These are phyloP conservation scores for Acronicta leporina DNA, from an alignment of 2,888 invertebrate genomes.

Conservation along the genomic window DNA sequence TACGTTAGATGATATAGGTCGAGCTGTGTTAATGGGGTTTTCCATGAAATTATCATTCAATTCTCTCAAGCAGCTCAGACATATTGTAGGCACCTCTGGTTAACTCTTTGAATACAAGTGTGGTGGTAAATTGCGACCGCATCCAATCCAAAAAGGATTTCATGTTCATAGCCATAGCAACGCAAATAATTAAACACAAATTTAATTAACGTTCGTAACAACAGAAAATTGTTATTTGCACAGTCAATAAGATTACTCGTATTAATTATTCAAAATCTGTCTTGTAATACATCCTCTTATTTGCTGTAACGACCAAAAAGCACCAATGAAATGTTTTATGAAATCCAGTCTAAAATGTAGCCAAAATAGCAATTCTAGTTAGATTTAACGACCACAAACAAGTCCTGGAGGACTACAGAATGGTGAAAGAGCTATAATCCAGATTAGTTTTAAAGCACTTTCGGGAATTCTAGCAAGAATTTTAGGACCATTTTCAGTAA, in stretches of 20 bases:
- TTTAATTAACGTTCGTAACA: not conserved
- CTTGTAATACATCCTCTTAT: not conserved
- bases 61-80: no score
- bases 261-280: constrained; percentile 1
- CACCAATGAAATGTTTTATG: not conserved
- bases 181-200: not conserved
- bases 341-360: constrained; percentile 6
- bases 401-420: constrained; percentile 30
- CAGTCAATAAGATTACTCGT: not conserved
- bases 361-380: constrained; percentile 7
- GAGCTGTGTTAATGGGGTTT: no score
- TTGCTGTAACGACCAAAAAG: not conserved
- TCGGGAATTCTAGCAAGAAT: constrained; percentile 25
- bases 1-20: no score
- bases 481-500: constrained; percentile 28
- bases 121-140: no score
- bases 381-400: constrained; percentile 36
- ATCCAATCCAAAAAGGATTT: no score
- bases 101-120: no score
- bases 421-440: constrained; percentile 36
- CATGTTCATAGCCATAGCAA: not conserved
- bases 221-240: not conserved
- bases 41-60: no score
- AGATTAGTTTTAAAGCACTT: constrained; percentile 45
- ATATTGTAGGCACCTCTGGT: no score